Evolutionary conservation across 2,797 vertebrate genomes (phyloP).

Genomic region (Megaceryle alcyon): DNA sequence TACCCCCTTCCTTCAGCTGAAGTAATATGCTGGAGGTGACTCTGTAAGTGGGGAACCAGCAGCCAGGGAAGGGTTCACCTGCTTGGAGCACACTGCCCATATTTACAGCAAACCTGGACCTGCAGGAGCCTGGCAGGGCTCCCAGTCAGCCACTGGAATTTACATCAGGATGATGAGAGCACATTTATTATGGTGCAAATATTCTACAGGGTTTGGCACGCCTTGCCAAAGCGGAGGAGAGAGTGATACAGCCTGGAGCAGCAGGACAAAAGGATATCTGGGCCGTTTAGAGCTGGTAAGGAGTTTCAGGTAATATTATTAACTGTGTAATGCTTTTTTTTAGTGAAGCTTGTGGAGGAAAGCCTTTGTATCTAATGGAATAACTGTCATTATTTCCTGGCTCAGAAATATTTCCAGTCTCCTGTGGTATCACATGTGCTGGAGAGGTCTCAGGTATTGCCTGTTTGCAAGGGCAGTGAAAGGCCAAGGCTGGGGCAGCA

Average conservation of each 20-base stretch:
- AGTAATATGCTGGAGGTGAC: neutral
- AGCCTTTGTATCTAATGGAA: constrained; percentile 23
- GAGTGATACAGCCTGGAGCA: neutral
- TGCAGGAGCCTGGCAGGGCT: neutral
- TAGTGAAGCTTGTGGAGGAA: neutral
- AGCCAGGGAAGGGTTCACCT: rapidly evolving
- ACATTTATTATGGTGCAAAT: neutral
- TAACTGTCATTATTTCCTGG: constrained; percentile 40
- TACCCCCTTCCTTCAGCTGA: neutral
- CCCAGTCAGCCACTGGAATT: neutral
- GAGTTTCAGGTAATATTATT: constrained; percentile 6
- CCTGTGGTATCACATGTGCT: neutral
- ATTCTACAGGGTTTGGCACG: neutral
- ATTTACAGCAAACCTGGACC: neutral
- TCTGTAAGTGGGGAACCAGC: neutral
- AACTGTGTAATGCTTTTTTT: neutral
- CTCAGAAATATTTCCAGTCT: constrained; percentile 42
- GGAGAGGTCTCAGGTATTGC: neutral
- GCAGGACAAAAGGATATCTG: neutral
- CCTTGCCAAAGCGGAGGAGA: neutral
- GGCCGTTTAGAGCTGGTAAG: neutral
- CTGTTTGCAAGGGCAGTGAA: neutral
- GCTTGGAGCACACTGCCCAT: rapidly evolving
- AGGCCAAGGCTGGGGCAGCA: neutral
- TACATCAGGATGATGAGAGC: neutral